Base-by-base conservation (phyloP, 1,140 invertebrate genomes). In the Brachystomella parvula region DNA sequence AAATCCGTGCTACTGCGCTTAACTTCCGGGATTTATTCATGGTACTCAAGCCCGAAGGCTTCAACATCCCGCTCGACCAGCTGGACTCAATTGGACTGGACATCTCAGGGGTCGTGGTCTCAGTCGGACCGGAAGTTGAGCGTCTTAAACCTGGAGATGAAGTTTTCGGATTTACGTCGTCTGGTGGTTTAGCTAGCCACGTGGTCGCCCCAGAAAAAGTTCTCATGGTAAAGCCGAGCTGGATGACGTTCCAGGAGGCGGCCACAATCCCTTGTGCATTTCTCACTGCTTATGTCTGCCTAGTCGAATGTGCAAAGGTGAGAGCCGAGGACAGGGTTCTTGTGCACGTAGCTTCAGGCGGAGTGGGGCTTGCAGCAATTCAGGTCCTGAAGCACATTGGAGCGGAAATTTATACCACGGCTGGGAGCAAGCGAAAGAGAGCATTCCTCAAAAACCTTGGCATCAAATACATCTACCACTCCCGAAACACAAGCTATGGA, bases 291-390 rank as follows among this genome's bases (percentile, higher is more conserved):
- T 61, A 47, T n/a, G 21, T 6, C 39, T 47, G 2, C 24, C 32
- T 66, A 19, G 31, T 61, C 15, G 15, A 61, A 2, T 9, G 61
- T 1, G 65, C 58, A 33, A 66, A 66, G 21, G 31, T 77, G 24
- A 77, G 76, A 65, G 62, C 76, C 53, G 80, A 79, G 3, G 79
- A 85, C 65, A 78, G 74, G 30, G 75, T 86, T n/a, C 74, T 86
- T 0, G 75, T 86, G 47, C 85, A 86, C 76, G 85, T 85, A 59
- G 84, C 83, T 28, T 83, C 82, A 77, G 85, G 85, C 47, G 81
- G 78, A 21, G 84, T 86, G 33, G 84, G 84, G 1, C 66, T 83
- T 29, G 84, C 84, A 19, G 78, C 80, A 49, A 75, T 81, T 24
- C 84, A 86, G 74, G 76, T 86, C 2, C 82, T 80, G 1, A 78